Evolutionary conservation across 2,113 vertebrate species (phyloP).

Genomic region (Gorsachius goisagi): DNA sequence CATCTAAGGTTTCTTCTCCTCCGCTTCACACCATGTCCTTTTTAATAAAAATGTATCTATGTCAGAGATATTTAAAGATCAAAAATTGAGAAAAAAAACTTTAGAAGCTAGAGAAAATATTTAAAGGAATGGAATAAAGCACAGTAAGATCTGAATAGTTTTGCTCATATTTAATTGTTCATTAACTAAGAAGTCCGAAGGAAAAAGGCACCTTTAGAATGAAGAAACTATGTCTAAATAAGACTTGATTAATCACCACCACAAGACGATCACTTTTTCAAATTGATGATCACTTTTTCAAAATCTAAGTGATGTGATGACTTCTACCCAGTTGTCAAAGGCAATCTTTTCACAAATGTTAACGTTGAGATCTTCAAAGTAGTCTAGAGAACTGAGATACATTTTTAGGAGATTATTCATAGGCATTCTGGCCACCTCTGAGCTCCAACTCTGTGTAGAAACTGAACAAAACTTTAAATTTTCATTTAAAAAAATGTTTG

Average conservation of each 20-base stretch:
- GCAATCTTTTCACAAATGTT: background rate
- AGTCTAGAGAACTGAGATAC: background rate
- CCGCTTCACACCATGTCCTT: background rate
- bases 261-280: background rate
- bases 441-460: background rate
- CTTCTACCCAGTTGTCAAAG: background rate
- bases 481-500: background rate
- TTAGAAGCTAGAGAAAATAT: background rate
- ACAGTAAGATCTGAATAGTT: background rate
- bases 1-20: background rate
- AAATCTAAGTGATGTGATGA: background rate
- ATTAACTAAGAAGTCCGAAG: background rate
- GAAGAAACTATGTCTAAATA: background rate
- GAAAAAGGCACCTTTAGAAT: background rate
- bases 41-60: background rate
- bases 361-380: background rate
- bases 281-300: background rate
- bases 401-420: background rate
- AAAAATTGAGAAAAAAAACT: background rate
- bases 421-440: background rate
- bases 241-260: background rate
- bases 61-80: background rate
- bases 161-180: background rate
- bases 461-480: background rate
- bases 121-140: background rate